Evolutionary conservation across 2,797 vertebrate genomes (phyloP).

Genomic region (Trachurus trachurus): DNA sequence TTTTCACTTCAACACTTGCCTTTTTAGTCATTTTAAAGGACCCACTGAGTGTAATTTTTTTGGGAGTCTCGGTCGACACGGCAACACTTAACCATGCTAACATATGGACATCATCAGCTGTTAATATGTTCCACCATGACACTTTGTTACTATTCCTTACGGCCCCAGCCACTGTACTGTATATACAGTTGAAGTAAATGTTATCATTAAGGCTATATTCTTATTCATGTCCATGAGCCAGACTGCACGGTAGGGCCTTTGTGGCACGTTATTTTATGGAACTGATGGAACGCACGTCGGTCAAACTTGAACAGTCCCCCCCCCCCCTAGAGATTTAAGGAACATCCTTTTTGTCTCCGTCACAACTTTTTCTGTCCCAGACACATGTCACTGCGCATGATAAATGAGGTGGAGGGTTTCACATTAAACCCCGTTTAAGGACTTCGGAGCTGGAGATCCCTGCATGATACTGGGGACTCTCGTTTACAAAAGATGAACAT

Average conservation of each 20-base stretch:
- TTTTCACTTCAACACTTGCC: conserved; percentile 13
- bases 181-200: conserved; percentile 89
- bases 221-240: conserved; percentile 85
- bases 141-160: conserved; percentile 87
- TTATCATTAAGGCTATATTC: conserved; percentile 88
- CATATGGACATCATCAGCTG: conserved; percentile 89
- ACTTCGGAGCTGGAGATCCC: conserved; percentile 60
- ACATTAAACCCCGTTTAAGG: conserved; percentile 75
- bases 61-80: conserved; percentile 24
- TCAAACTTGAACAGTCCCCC: conserved; percentile 76
- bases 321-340: conserved; percentile 73
- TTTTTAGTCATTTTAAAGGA: conserved; percentile 38
- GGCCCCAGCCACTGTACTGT: conserved; percentile 86
- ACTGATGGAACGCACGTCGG: conserved; percentile 80
- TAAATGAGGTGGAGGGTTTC: conserved; percentile 70
- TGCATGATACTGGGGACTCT: conserved; percentile 36
- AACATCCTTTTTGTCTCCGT: conserved; percentile 77
- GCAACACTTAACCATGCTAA: conserved; percentile 72
- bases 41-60: conserved; percentile 27
- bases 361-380: conserved; percentile 71
- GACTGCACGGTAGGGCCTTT: conserved; percentile 78
- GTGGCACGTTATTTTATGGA: conserved; percentile 79
- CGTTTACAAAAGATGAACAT: conserved; percentile 63
- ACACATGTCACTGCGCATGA: conserved; percentile 68
- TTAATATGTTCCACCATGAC: conserved; percentile 86